phyloP scores from a whole-genome alignment of 92 coral and sea anemone genomes.

The Porites cylindrica region DNA sequence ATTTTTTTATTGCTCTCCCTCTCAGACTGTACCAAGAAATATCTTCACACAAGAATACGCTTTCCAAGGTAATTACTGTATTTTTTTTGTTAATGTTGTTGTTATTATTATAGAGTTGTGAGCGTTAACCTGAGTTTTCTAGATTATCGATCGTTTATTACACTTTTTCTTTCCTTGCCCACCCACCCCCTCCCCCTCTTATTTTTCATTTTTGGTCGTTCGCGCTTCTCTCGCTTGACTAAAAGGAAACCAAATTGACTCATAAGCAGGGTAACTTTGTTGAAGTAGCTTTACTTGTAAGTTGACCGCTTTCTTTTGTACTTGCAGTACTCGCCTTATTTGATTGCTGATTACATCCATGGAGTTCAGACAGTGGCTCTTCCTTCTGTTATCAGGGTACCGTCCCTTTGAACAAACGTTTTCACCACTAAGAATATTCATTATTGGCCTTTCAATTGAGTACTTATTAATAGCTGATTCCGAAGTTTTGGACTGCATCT shows the following conservation, averaged over 20 bases:
- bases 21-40: conserved; percentile 90
- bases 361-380: conserved; percentile 61
- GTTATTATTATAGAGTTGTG: neutral
- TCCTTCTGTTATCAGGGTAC: conserved; percentile 72
- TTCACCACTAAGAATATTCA: no score
- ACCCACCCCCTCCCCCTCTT: no score
- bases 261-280: no score
- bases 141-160: no score
- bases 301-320: neutral
- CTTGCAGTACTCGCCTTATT: conserved; percentile 82
- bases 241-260: no score
- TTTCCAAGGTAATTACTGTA: conserved; percentile 76
- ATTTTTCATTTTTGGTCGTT: no score
- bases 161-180: no score
- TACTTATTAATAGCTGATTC: no score
- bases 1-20: neutral
- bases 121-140: neutral
- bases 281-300: neutral
- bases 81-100: neutral
- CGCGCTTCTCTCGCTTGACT: no score
- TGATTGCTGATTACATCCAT: conserved; percentile 78
- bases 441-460: no score
- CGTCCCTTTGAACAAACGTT: neutral
- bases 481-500: no score
- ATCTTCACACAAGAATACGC: conserved; percentile 77